Evolutionary conservation across 2,888 invertebrate genomes (phyloP).

Genomic region (Junonia oenone): DNA sequence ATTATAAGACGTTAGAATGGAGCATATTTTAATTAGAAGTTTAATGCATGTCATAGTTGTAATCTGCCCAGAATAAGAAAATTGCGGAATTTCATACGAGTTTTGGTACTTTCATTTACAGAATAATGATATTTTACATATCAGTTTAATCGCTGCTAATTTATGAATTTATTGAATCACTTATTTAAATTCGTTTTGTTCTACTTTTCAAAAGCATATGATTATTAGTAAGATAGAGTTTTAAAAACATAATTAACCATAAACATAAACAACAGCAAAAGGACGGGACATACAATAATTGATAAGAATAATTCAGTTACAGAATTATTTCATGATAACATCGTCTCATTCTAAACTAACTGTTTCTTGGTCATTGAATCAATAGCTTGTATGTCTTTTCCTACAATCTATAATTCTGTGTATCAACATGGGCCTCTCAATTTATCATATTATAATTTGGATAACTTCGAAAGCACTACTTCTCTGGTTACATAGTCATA

Average conservation of each 20-base stretch:
- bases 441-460: constrained; percentile 24
- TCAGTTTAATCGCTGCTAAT: constrained; percentile 39
- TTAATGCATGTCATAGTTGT: constrained; percentile 74
- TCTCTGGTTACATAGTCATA: constrained; percentile 28
- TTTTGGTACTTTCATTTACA: constrained; percentile 53
- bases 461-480: constrained; percentile 15
- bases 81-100: constrained; percentile 38
- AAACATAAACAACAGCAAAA: constrained; percentile 30
- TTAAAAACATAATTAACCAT: not conserved
- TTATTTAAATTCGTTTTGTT: constrained; percentile 5
- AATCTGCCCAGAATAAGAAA: constrained; percentile 52
- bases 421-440: constrained; percentile 21
- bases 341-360: not conserved
- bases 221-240: not conserved
- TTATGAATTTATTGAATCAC: constrained; percentile 24
- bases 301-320: not conserved
- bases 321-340: not conserved
- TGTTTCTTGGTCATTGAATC: not conserved
- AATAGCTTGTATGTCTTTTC: constrained; percentile 39
- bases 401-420: constrained; percentile 25
- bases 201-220: constrained; percentile 3
- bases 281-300: constrained; percentile 41
- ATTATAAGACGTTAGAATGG: constrained; percentile 65
- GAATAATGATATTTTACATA: constrained; percentile 48
- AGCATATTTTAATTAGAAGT: constrained; percentile 72